A percentile compares a stretch with the other conserved stretches of the same genome.
These are phyloP conservation scores for Cyprinus carpio DNA, from an alignment of 2,113 vertebrate species.

Conservation along the genomic window DNA sequence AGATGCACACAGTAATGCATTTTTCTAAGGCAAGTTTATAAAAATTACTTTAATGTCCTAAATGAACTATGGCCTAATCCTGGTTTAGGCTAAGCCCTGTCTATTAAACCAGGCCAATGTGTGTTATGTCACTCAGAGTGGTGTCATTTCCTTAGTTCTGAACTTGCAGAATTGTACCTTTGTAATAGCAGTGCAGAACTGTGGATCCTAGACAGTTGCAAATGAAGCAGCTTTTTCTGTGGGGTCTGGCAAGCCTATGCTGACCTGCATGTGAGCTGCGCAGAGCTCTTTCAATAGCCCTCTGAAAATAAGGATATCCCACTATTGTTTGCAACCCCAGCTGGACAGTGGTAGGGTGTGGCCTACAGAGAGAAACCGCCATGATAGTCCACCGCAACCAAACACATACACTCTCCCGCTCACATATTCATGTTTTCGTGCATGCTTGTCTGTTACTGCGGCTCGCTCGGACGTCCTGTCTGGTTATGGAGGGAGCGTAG, in stretches of 20 bases:
- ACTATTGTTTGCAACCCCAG: constrained; percentile 74
- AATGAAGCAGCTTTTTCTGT: constrained; percentile 52
- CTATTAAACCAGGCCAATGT: no score
- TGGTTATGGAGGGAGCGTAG: constrained; percentile 25
- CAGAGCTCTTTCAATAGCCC: constrained; percentile 48
- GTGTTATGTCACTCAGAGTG: neutral
- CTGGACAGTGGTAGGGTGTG: constrained; percentile 71
- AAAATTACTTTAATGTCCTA: no score
- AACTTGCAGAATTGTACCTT: constrained; percentile 33
- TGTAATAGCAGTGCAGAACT: constrained; percentile 32
- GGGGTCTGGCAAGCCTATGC: neutral
- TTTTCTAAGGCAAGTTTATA: no score
- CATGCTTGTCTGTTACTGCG: constrained; percentile 11
- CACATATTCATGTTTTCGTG: neutral
- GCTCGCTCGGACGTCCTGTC: constrained; percentile 45
- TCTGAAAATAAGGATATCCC: constrained; percentile 79
- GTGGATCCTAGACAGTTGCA: constrained; percentile 52
- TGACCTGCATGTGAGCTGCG: constrained; percentile 48
- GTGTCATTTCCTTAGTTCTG: neutral
- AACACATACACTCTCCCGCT: constrained; percentile 13
- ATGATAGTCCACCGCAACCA: constrained; percentile 34
- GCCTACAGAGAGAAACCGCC: constrained; percentile 46
- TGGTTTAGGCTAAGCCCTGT: no score
- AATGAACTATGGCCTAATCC: no score
- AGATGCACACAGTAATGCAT: no score